Evolutionary conservation across 2,888 invertebrate genomes (phyloP).

Genomic region (Ochropacha duplaris): DNA sequence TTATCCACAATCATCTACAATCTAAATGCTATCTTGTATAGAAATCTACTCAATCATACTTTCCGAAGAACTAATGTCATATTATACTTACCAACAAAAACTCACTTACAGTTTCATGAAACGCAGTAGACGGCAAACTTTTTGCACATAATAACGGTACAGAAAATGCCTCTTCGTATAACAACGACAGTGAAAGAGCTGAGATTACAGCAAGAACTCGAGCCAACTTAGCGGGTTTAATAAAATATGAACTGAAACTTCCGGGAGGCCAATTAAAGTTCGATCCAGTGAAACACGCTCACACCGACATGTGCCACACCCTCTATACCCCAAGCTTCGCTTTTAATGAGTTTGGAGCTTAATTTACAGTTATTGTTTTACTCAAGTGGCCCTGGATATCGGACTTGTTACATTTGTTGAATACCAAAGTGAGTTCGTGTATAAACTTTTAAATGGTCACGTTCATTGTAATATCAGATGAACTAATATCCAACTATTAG

Average conservation of each 20-base stretch:
- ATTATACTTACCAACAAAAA: not conserved
- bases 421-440: slow-evolving; percentile 49
- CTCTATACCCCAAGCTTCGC: slow-evolving; percentile 40
- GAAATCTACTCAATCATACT: not conserved
- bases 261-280: slow-evolving; percentile 63
- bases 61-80: not conserved
- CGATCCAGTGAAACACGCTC: slow-evolving; percentile 60
- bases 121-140: not conserved
- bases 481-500: slow-evolving; percentile 23
- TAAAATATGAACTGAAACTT: slow-evolving; percentile 41
- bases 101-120: not conserved
- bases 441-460: slow-evolving; percentile 45
- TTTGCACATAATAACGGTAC: not conserved
- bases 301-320: slow-evolving; percentile 37
- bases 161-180: not conserved
- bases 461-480: slow-evolving; percentile 37
- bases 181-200: slow-evolving; percentile 2
- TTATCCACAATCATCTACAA: not conserved
- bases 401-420: slow-evolving; percentile 53
- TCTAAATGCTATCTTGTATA: not conserved
- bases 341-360: slow-evolving; percentile 77
- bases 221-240: slow-evolving; percentile 20
- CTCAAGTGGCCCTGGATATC: slow-evolving; percentile 58
- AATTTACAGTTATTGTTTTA: slow-evolving; percentile 79
- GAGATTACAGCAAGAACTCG: slow-evolving; percentile 11